These are phyloP conservation scores for Papilio machaon DNA, from an alignment of 1,140 invertebrate species.

Conservation along the genomic window DNA sequence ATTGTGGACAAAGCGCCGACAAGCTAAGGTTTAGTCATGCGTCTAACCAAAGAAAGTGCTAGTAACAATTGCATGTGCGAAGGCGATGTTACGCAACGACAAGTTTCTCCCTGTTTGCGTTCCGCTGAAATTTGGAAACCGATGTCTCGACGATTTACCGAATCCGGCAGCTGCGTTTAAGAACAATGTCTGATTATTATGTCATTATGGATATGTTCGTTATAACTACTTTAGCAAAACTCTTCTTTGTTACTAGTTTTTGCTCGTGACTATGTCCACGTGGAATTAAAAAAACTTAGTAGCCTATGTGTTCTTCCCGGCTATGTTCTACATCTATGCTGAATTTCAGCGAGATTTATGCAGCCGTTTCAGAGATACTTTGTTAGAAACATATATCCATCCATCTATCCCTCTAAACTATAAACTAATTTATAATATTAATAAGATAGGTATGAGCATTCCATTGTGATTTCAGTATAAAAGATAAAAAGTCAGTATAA, in stretches of 20 bases:
- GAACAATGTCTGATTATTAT: slow-evolving; percentile 17
- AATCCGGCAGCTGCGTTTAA: not conserved
- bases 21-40: slow-evolving; percentile 33
- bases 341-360: too few relatives aligned
- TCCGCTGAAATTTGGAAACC: slow-evolving; percentile 32
- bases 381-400: too few relatives aligned
- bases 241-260: not conserved
- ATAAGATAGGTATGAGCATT: too few relatives aligned
- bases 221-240: not conserved
- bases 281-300: too few relatives aligned
- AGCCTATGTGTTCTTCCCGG: too few relatives aligned
- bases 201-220: not conserved
- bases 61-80: slow-evolving; percentile 57
- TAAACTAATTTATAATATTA: too few relatives aligned
- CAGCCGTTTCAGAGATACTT: too few relatives aligned
- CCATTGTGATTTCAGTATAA: too few relatives aligned
- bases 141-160: slow-evolving; percentile 11
- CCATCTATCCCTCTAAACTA: too few relatives aligned
- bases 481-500: too few relatives aligned
- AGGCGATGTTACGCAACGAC: slow-evolving; percentile 54
- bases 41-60: slow-evolving; percentile 64
- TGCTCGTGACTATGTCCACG: too few relatives aligned
- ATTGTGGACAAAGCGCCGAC: slow-evolving; percentile 24
- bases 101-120: slow-evolving; percentile 56
- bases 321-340: too few relatives aligned